Evolutionary conservation across 2,797 vertebrate species (phyloP), one percentile per base, ranked within the genome.

Genomic region (Ataeniobius toweri): DNA sequence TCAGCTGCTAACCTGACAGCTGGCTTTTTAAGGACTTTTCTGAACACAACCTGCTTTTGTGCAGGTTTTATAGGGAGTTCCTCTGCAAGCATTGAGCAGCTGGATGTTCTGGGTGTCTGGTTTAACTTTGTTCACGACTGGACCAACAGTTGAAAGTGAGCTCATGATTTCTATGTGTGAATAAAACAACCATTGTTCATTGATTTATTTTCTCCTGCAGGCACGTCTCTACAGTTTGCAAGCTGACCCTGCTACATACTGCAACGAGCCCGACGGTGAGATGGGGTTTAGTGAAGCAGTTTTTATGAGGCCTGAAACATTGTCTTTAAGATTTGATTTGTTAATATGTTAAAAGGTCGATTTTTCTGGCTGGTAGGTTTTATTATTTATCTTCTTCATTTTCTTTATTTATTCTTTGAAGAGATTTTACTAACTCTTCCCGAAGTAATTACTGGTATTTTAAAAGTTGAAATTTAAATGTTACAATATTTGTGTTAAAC

Each of bases 241-340:
- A 91, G 98, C 98, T 1, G 98, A 99, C 84, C 98, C 98, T 0
- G 98, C 97, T 24, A 99, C 98, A 6, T 99, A 99, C 94, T 99
- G 98, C 96, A 99, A 99, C 0, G 98, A 99, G 89, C 98, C 98
- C 3, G 98, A 99, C 39, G 98, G 98, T 99, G 94, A 92, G 91
- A 55, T 44, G 8, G 20, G 71, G 41, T 31, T 67, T 0, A 18
- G 51, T 36, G 0, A 13, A 58, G 6, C 24, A 41, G 13, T 68
- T n/a, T 56, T 44, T 4, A 16, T 4, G 65, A 28, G 3, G 2
- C 8, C 9, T 65, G 28, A 13, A 80, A 56, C 18, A 55, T 55
- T 51, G 41, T 41, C 67, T 16, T 59, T 2, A 68, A 18, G 20
- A 24, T 51, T 74, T 31, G 20, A 46, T 28, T 46, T 71, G 10